Base-by-base conservation (phyloP, 2,113 vertebrate genomes). In the Neotoma lepida region DNA sequence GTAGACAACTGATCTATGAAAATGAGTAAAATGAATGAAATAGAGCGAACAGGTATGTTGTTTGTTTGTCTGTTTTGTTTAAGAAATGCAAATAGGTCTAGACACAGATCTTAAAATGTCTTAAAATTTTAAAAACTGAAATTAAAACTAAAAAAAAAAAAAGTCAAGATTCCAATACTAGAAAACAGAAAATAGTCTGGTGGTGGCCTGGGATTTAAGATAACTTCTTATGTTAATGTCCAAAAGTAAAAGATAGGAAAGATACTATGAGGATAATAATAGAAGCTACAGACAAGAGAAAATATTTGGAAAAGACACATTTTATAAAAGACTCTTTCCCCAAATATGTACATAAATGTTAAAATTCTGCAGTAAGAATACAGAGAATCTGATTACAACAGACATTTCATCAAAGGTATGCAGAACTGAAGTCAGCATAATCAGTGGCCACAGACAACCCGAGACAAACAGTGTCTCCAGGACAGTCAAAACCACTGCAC, bases 181-280 rank as follows among this genome's bases (percentile, higher is more conserved):
- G 30, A 74, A 63, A 44, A 39, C 77, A 51, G 24, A 39, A 61
- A 85, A 88, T 56, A 91, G 71, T 28, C 33, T 88, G n/a, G 61
- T 88, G n/a, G 61, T 66, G 24, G 51, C 3, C 30, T 88, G 70
- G 41, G 56, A 4, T 28, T 49, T 49, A 12, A 39, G 4, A 63
- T 56, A 54, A 93, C 15, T n/a, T 88, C 51, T 90, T 71, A 70
- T 18, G 39, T 35, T 71, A 10, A 71, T 44, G 1, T 86, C 49
- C 13, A 54, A 61, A 77, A 6, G 9, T 56, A 88, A 89, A 95
- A 88, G 13, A 56, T 9, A 94, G 54, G 76, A 86, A 92, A 90
- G 6, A 41, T 24, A 77, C n/a, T 44, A 2, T 64, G 33, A 90
- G 73, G 22, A 76, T 2, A 94, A 76, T 70, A 44, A 39, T 22